These are phyloP conservation scores for Notodonta dromedarius DNA, from an alignment of 2,888 invertebrate species.

Conservation along the genomic window DNA sequence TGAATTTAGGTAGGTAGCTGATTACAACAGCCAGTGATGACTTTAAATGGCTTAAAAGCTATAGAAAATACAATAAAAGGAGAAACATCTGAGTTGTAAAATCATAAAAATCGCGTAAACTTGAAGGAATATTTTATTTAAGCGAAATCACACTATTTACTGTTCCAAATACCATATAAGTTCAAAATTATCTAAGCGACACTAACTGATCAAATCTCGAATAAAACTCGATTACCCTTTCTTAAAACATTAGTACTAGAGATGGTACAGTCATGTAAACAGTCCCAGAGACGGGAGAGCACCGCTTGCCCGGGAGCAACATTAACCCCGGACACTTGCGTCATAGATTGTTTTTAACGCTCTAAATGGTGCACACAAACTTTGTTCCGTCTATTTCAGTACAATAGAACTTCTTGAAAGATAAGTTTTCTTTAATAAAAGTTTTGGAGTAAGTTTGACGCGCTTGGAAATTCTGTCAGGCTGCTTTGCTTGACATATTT, in stretches of 20 bases:
- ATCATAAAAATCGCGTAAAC: too few relatives aligned
- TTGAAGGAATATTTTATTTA: too few relatives aligned
- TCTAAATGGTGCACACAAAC: slow-evolving; percentile 67
- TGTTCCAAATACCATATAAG: too few relatives aligned
- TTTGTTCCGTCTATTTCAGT: slow-evolving; percentile 39
- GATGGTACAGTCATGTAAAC: slow-evolving; percentile 34
- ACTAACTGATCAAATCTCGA: neutral
- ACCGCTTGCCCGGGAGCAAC: slow-evolving; percentile 18
- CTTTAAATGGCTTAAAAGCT: too few relatives aligned
- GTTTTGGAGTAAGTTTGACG: neutral
- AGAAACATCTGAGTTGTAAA: too few relatives aligned
- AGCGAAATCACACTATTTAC: too few relatives aligned
- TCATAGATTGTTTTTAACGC: slow-evolving; percentile 67
- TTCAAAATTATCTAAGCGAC: neutral
- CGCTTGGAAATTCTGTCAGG: neutral
- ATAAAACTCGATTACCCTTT: neutral
- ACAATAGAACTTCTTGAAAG: slow-evolving; percentile 40
- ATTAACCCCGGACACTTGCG: slow-evolving; percentile 59
- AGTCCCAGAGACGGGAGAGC: slow-evolving; percentile 33
- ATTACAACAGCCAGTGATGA: too few relatives aligned
- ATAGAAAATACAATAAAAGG: too few relatives aligned
- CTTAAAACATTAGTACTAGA: neutral
- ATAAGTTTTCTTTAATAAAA: slow-evolving; percentile 11
- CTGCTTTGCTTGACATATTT: neutral
- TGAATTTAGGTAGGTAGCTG: too few relatives aligned